Evolutionary conservation across 2,113 vertebrate genomes (phyloP).

Genomic region (Empidonax alnorum): DNA sequence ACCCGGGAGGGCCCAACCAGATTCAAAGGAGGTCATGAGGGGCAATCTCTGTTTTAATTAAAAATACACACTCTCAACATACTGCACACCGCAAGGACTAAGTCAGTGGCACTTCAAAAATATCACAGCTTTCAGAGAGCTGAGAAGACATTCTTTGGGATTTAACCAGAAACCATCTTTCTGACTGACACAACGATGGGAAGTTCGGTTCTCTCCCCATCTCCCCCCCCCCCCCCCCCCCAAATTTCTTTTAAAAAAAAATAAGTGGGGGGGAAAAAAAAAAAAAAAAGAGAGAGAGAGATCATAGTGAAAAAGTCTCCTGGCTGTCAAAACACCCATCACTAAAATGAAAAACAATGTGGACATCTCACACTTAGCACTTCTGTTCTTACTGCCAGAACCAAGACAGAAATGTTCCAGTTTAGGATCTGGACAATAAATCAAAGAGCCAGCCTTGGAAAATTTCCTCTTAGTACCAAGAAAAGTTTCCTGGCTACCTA

Average conservation of each 20-base stretch:
- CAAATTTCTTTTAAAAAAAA: too few relatives aligned
- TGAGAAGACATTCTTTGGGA: not conserved
- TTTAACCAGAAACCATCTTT: not conserved
- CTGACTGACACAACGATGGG: not conserved
- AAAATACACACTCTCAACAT: not conserved
- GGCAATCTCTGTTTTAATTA: not conserved
- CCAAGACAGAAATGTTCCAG: not conserved
- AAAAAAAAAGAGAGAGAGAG: not conserved
- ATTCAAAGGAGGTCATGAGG: not conserved
- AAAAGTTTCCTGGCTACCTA: conserved; percentile 15
- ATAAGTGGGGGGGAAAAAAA: not conserved
- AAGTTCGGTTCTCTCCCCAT: not conserved
- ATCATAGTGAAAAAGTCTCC: not conserved
- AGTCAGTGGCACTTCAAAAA: not conserved
- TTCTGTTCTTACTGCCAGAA: conserved; percentile 14
- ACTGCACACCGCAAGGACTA: not conserved
- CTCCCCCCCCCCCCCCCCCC: too few relatives aligned
- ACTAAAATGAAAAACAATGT: not conserved
- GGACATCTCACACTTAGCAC: not conserved
- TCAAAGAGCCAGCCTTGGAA: conserved; percentile 1
- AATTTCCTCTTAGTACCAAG: not conserved
- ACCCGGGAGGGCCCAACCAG: not conserved
- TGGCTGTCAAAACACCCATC: conserved; percentile 40
- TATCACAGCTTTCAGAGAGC: not conserved
- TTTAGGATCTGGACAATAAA: conserved; percentile 32